Conservation (phyloP, 2,113 vertebrate species). For the Lota lota region DNA sequence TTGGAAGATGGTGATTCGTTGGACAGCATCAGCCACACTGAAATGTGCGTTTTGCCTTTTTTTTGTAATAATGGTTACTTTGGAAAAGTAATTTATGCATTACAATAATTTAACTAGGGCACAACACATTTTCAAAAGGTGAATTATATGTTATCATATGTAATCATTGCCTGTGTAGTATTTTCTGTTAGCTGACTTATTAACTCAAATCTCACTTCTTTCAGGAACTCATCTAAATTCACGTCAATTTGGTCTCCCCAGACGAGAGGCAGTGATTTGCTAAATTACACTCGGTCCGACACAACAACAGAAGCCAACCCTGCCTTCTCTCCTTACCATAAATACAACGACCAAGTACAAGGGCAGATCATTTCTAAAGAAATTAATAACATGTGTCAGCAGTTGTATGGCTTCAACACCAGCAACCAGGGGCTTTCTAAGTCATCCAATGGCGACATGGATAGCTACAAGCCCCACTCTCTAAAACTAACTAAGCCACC, state of each 20-base stretch:
- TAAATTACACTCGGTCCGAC: constrained; percentile 76
- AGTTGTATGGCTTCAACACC: constrained; percentile 35
- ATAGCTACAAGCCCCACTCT: constrained; percentile 13
- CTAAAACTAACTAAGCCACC: constrained; percentile 40
- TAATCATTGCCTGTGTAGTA: background rate
- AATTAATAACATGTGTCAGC: constrained; percentile 40
- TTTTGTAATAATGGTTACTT: background rate
- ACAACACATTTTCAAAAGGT: too few relatives aligned
- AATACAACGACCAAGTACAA: constrained; percentile 64
- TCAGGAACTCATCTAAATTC: constrained; percentile 74
- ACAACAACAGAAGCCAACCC: constrained; percentile 67
- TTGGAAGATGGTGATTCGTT: constrained; percentile 84
- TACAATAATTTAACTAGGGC: too few relatives aligned
- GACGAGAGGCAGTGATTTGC: constrained; percentile 61
- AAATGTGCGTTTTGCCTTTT: background rate
- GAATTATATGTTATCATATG: background rate
- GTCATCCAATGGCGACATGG: constrained; percentile 42
- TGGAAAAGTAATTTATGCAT: too few relatives aligned
- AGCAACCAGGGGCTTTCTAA: constrained; percentile 49
- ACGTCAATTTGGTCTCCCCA: constrained; percentile 81
- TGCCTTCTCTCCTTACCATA: constrained; percentile 65
- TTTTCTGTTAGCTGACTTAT: background rate
- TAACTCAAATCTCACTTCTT: constrained; percentile 33
- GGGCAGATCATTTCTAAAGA: constrained; percentile 62
- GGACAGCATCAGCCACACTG: constrained; percentile 66